These are phyloP conservation scores for Platyscelio sp. DNA, from an alignment of 2,888 invertebrate species.

Conservation along the genomic window DNA sequence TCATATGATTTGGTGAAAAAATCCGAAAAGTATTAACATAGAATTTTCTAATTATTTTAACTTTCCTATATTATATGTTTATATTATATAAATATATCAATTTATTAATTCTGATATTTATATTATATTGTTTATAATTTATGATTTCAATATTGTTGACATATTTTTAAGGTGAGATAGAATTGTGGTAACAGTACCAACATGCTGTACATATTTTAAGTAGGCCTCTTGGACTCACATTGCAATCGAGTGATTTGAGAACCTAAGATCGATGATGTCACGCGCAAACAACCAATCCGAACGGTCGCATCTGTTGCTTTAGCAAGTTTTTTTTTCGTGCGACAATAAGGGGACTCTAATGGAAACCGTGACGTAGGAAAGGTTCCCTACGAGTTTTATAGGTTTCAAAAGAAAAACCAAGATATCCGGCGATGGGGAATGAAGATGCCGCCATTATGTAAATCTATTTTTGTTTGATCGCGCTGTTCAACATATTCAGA, in stretches of 20 bases:
- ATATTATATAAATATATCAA: too few species aligned
- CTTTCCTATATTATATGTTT: too few species aligned
- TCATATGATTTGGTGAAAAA: too few species aligned
- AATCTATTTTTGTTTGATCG: constrained; percentile 9
- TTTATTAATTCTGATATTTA: too few species aligned
- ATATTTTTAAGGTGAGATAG: too few species aligned
- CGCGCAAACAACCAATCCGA: constrained; percentile 47
- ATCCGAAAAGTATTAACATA: too few species aligned
- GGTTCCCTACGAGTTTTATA: not conserved
- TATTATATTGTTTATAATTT: too few species aligned
- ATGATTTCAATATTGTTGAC: too few species aligned
- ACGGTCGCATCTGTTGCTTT: constrained; percentile 69
- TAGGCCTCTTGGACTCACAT: not conserved
- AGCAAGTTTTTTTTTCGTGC: constrained; percentile 55
- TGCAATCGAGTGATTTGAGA: constrained; percentile 22
- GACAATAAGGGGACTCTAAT: constrained; percentile 43
- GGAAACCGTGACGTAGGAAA: constrained; percentile 35
- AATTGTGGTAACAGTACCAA: too few species aligned
- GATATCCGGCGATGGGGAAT: constrained; percentile 30
- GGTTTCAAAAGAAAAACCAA: constrained; percentile 36
- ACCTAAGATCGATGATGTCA: constrained; percentile 48
- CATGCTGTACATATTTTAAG: not conserved
- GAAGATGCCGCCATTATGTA: constrained; percentile 30
- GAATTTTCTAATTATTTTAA: too few species aligned
- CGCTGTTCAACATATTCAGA: too few species aligned